A percentile compares a stretch with the other conserved stretches of the same genome.
These are phyloP conservation scores for Athalia rosae DNA, from an alignment of 2,888 invertebrate genomes.

Conservation along the genomic window DNA sequence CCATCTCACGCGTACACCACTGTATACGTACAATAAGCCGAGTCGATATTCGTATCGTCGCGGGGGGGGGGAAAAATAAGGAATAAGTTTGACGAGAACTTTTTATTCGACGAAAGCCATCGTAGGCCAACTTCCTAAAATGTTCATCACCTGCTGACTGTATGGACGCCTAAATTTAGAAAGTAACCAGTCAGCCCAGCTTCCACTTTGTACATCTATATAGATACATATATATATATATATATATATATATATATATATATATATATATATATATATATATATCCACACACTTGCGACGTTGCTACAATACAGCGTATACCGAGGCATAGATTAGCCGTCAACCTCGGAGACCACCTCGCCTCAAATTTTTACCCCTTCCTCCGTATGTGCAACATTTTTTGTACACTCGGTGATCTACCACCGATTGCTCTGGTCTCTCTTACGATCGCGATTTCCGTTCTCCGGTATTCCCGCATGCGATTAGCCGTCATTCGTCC, in stretches of 20 bases:
- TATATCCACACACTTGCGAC: neutral
- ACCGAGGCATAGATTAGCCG: constrained; percentile 19
- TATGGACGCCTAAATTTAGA: constrained; percentile 65
- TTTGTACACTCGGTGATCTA: too few relatives aligned
- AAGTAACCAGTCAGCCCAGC: constrained; percentile 58
- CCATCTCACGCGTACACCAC: too few relatives aligned
- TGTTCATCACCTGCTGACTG: constrained; percentile 25
- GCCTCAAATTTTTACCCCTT: too few relatives aligned
- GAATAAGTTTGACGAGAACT: neutral
- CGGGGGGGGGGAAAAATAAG: too few relatives aligned
- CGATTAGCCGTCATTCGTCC: too few relatives aligned
- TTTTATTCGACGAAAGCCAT: neutral
- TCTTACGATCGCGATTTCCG: too few relatives aligned
- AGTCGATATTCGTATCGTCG: too few relatives aligned
- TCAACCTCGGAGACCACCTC: too few relatives aligned
- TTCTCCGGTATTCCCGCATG: too few relatives aligned
- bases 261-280: neutral
- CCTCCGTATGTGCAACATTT: too few relatives aligned
- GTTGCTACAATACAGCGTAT: neutral
- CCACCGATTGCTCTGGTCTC: too few relatives aligned
- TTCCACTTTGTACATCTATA: constrained; percentile 3
- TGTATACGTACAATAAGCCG: too few relatives aligned
- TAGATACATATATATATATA: neutral
- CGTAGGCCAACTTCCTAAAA: constrained; percentile 19
- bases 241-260: neutral